Evolutionary conservation across 1,140 invertebrate species (phyloP).

Genomic region (Trichoplusia ni): DNA sequence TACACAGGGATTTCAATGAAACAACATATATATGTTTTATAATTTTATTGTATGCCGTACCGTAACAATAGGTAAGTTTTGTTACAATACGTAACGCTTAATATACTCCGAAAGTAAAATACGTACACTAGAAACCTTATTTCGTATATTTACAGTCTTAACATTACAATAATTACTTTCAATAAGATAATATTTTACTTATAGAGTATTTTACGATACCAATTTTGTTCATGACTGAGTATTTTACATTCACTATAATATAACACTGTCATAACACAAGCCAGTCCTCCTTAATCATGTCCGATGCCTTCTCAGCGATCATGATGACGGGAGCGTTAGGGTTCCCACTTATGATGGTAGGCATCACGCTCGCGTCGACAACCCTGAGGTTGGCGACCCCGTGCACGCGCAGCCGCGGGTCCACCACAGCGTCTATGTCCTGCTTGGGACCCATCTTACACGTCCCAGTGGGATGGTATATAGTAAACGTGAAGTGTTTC

Average conservation of each 20-base stretch:
- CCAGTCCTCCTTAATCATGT: conserved; percentile 91
- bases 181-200: conserved; percentile 12
- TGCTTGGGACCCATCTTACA: conserved; percentile 92
- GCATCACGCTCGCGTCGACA: conserved; percentile 91
- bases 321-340: conserved; percentile 90
- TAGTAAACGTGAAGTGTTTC: conserved; percentile 91
- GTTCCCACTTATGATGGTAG: conserved; percentile 90
- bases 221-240: conserved; percentile 24
- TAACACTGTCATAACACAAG: conserved; percentile 68
- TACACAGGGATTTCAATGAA: too few relatives aligned
- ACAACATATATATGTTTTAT: not conserved
- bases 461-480: conserved; percentile 92
- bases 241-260: conserved; percentile 12
- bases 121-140: conserved; percentile 14
- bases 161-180: conserved; percentile 6
- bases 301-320: conserved; percentile 91
- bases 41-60: conserved; percentile 5
- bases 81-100: conserved; percentile 5
- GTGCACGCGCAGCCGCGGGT: conserved; percentile 88
- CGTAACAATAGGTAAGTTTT: conserved; percentile 3
- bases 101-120: conserved; percentile 4
- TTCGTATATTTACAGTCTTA: conserved; percentile 16
- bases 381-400: conserved; percentile 88
- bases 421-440: conserved; percentile 91
- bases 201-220: conserved; percentile 4